Base-by-base conservation (phyloP, 2,888 invertebrate species). In the Lasioglossum malachurum region DNA sequence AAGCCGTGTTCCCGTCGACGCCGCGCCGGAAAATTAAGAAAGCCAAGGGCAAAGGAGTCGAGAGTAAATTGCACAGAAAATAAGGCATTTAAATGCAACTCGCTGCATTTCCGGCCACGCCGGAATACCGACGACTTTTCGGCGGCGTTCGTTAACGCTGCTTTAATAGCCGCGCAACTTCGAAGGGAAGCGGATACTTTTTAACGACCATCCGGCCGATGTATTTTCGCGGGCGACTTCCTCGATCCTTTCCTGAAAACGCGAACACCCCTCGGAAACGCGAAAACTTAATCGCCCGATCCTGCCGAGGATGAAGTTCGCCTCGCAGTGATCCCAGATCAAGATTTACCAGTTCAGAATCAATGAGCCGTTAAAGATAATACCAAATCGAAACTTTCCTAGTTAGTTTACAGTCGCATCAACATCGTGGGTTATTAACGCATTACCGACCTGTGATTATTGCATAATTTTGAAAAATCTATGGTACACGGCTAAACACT, bases 301-400 rank as follows among this genome's bases (percentile, higher is more conserved):
- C 89, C 88, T 83, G 76, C 75, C 81, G 64, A 16, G 69, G 84
- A 92, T 93, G 92, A 93, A 92, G 87, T 23, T 78, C 74, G 78
- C 31, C 31, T 3, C 80, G 80, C 88, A 14, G 27, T 14, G 14
- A 27, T 5, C 60, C 27, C 10, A 1, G 53, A n/a, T 53, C n/a
- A 3, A 53, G 53, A 53, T 53, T 53, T n/a, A n/a, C 23, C 53
- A n/a, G 10, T 53, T 53, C 53, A n/a, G 10, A n/a, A 53, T 53
- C 10, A 2, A 53, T 53, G 53, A 4, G 23, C 4, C 23, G 23
- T 23, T 23, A 23, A 23, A 53, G 8, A 2, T 53, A 23, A 23
- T 8, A 53, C 49, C 16, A 23, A 8, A 8, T 53, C 2, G 0
- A 53, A 53, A 23, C 23, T 53, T 53, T 53, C 1, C 49, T 23